These are phyloP conservation scores for Florisuga fusca DNA, from an alignment of 2,797 vertebrate species.

Conservation along the genomic window DNA sequence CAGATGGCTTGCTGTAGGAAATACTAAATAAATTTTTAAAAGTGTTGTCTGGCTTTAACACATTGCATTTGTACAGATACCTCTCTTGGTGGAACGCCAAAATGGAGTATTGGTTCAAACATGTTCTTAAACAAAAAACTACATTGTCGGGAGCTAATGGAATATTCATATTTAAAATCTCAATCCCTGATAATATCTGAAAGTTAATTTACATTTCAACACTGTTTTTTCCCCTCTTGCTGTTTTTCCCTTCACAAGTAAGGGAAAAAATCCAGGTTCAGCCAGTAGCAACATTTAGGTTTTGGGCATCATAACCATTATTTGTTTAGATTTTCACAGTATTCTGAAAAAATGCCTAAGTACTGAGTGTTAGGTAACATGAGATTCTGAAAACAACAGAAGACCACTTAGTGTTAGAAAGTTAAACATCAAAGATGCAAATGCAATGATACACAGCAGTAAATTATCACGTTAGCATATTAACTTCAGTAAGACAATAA, in stretches of 20 bases:
- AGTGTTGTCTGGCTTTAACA: constrained; percentile 56
- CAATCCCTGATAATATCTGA: constrained; percentile 28
- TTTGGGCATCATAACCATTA: background rate
- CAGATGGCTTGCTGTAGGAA: constrained; percentile 68
- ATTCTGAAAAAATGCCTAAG: background rate
- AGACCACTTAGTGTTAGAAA: background rate
- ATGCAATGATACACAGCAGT: background rate
- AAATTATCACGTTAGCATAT: background rate
- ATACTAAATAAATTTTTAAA: constrained; percentile 58
- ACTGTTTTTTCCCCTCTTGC: background rate
- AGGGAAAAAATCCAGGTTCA: background rate
- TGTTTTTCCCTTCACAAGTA: background rate
- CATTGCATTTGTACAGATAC: constrained; percentile 61
- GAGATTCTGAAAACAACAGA: background rate
- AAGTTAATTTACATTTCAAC: constrained; percentile 42
- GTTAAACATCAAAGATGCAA: background rate
- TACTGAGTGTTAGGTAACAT: background rate
- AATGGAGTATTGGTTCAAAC: constrained; percentile 38
- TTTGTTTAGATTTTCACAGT: background rate
- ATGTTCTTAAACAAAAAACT: constrained; percentile 37
- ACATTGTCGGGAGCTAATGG: constrained; percentile 28
- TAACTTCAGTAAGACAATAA: constrained; percentile 12
- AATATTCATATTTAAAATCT: constrained; percentile 43
- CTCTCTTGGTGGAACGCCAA: constrained; percentile 40
- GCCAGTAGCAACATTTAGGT: background rate